These are phyloP conservation scores for Dusona sp. DNA, from an alignment of 2,888 invertebrate genomes.

Conservation along the genomic window DNA sequence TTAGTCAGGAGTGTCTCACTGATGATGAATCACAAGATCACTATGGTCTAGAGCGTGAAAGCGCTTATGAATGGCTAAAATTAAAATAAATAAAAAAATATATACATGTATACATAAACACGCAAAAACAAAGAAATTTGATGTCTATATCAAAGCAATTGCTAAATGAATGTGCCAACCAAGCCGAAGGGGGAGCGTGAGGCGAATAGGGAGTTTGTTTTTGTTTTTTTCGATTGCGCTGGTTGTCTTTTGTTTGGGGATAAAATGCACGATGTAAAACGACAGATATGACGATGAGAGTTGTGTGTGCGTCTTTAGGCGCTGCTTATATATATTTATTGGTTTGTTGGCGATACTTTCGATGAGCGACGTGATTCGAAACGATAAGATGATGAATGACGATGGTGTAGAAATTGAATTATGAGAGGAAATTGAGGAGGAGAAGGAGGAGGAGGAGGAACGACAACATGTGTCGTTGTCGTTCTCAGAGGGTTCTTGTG, in stretches of 20 bases:
- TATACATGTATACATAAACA: constrained; percentile 38
- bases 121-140: constrained; percentile 61
- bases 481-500: constrained; percentile 1
- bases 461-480: constrained; percentile 1
- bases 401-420: constrained; percentile 33
- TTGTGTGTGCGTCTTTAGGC: constrained; percentile 36
- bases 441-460: constrained; percentile 30
- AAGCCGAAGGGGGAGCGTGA: constrained; percentile 77
- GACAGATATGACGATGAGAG: constrained; percentile 10
- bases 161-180: constrained; percentile 81
- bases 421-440: constrained; percentile 23
- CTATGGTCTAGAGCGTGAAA: constrained; percentile 78
- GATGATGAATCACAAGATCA: constrained; percentile 70
- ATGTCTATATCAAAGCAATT: constrained; percentile 79
- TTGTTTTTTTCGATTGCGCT: constrained; percentile 1
- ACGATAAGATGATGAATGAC: constrained; percentile 55
- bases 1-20: constrained; percentile 44
- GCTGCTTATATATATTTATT: constrained; percentile 20
- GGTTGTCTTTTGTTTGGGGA: constrained; percentile 7
- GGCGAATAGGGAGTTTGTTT: constrained; percentile 43
- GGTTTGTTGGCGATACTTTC: constrained; percentile 3
- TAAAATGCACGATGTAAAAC: constrained; percentile 22
- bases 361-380: constrained; percentile 43
- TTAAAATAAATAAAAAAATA: constrained; percentile 71
- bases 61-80: constrained; percentile 70